Base-by-base conservation (phyloP, 1,140 invertebrate genomes). In the Phymorhynchus buccinoides region DNA sequence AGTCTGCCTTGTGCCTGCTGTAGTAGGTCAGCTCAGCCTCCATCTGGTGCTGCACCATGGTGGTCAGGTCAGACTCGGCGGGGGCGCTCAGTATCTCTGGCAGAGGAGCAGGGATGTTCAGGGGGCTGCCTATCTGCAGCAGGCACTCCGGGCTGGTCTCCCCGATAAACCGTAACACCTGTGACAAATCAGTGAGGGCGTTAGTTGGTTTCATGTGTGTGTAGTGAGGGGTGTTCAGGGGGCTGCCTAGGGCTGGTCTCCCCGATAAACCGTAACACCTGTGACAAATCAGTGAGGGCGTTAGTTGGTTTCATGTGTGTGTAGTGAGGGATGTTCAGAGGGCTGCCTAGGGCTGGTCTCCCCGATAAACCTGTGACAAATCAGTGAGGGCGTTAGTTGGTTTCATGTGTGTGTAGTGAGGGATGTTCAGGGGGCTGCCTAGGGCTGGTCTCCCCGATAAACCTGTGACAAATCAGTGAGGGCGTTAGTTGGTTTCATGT, bases 71-170 rank as follows among this genome's bases (percentile, higher is more conserved):
- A 6, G 86, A 85, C 87, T 94, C 93, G 14, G 90, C 89, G 35
- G 88, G 82, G 30, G 87, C 87, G 78, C 91, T 90, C 44, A 93
- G 87, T n/a, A 92, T 90, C 84, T 92, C 92, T 30, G 91, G 91
- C 48, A 92, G 84, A 37, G 88, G 87, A 35, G 90, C 88, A 41
- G 93, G 90, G 30, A 93, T 89, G 85, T 94, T 94, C 12, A 94
- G 89, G 27, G 91, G 91, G 68, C 91, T 89, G 9, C 92, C 93
- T 22, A 90, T 90, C 3, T 85, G 83, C 30, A 92, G 84, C 16
- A 96, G 94, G 90, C 97, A 98, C 93, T 99, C 98, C 0, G 97
- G 96, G 92, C 97, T 98, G 1, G 97, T 97, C 91, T 97, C 95
- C 0, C 97, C 97, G 89, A 99, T 96, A 92, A 98, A 98, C 88